A percentile compares a stretch with the other conserved stretches of the same genome.
Conservation (phyloP, 2,888 invertebrate genomes). For the Drosophila birchii region DNA sequence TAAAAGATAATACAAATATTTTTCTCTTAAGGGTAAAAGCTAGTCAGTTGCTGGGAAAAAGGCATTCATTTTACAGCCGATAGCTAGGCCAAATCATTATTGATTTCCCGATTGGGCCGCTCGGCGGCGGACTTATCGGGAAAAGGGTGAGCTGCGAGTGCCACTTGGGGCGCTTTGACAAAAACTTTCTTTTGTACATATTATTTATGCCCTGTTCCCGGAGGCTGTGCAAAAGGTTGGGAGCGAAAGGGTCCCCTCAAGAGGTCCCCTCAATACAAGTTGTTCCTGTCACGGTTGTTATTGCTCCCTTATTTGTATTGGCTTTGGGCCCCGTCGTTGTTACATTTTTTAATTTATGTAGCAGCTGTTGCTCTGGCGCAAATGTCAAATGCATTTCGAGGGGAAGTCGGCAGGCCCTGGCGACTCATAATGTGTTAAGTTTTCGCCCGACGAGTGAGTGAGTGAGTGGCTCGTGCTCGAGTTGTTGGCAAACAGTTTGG, state of each 20-base stretch:
- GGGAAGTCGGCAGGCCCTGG: slow-evolving; percentile 48
- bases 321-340: slow-evolving; percentile 16
- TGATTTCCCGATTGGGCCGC: slow-evolving; percentile 67
- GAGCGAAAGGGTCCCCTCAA: background rate
- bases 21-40: background rate
- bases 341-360: slow-evolving; percentile 66
- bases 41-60: background rate
- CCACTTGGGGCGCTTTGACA: slow-evolving; percentile 74
- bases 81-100: slow-evolving; percentile 65
- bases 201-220: slow-evolving; percentile 65
- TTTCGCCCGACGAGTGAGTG: slow-evolving; percentile 64
- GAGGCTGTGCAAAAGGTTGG: slow-evolving; percentile 27
- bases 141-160: slow-evolving; percentile 67
- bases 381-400: slow-evolving; percentile 75
- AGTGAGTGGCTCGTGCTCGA: slow-evolving; percentile 64
- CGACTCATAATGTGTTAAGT: slow-evolving; percentile 77
- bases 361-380: slow-evolving; percentile 64
- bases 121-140: slow-evolving; percentile 41
- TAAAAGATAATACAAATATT: background rate
- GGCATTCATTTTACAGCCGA: slow-evolving; percentile 16
- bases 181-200: slow-evolving; percentile 68
- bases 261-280: slow-evolving; percentile 37
- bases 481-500: slow-evolving; percentile 79
- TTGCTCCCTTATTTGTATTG: slow-evolving; percentile 47
- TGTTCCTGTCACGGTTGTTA: slow-evolving; percentile 26